These are phyloP conservation scores for Ophthalmolycus amberensis DNA, from an alignment of 2,113 vertebrate genomes.

Conservation along the genomic window DNA sequence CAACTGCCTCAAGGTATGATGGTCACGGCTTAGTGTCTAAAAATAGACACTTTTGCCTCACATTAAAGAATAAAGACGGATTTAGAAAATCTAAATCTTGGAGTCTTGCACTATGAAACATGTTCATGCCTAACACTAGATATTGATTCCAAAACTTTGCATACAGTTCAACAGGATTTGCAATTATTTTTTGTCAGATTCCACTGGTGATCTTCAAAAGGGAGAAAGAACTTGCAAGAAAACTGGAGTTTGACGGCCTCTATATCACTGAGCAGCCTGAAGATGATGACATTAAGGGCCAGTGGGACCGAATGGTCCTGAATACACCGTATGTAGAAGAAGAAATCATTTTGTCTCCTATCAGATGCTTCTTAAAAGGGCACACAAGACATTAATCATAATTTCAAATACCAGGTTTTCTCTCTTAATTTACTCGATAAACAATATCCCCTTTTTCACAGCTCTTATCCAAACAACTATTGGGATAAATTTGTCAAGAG, in stretches of 20 bases:
- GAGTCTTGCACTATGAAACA: not conserved
- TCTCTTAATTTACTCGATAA: not conserved
- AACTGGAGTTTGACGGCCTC: slow-evolving; percentile 92
- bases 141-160: not conserved
- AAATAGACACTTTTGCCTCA: not conserved
- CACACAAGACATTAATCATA: not conserved
- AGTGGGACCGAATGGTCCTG: slow-evolving; percentile 93
- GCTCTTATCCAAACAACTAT: slow-evolving; percentile 94
- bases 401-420: not conserved
- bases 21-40: not conserved
- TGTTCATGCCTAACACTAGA: not conserved
- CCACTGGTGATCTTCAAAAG: slow-evolving; percentile 94
- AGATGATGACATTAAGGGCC: slow-evolving; percentile 94
- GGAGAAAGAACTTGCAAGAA: slow-evolving; percentile 95
- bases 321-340: slow-evolving; percentile 88
- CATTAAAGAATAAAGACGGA: not conserved
- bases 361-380: not conserved
- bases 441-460: slow-evolving; percentile 59
- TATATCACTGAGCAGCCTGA: slow-evolving; percentile 94
- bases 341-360: not conserved
- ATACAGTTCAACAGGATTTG: slow-evolving; percentile 1
- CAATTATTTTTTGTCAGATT: slow-evolving; percentile 78
- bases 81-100: not conserved
- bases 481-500: slow-evolving; percentile 97
- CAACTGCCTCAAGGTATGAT: slow-evolving; percentile 92